phyloP scores from a whole-genome alignment of 35 echinoderm and acorn worm genomes.

The Strongylocentrotus purpuratus region DNA sequence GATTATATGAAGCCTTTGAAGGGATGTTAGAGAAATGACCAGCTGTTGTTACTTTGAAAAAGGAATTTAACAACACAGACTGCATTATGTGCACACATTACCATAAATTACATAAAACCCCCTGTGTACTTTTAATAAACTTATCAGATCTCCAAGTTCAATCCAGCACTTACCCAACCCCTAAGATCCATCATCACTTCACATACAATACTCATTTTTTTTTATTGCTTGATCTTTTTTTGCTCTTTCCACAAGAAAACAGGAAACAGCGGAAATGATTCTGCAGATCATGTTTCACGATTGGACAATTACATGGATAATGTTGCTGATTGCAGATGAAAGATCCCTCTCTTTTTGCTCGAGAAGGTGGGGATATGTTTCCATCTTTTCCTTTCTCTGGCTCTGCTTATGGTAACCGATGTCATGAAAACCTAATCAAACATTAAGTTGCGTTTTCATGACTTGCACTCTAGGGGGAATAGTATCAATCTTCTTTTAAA shows the following conservation, averaged over 20 bases:
- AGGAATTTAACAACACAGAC: no score
- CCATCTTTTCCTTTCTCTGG: not conserved
- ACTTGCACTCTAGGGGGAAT: no score
- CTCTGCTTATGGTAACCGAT: not conserved
- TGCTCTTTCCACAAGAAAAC: not conserved
- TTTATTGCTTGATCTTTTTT: not conserved
- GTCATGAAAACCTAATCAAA: no score
- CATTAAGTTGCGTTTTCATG: no score
- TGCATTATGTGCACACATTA: no score
- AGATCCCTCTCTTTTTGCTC: not conserved
- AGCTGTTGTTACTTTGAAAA: no score
- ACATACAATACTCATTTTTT: not conserved
- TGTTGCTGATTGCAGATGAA: not conserved
- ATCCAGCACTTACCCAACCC: not conserved
- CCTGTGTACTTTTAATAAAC: no score
- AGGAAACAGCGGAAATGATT: not conserved
- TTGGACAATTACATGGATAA: conserved; percentile 1
- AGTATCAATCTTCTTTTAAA: no score
- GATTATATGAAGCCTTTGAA: no score
- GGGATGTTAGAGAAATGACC: no score
- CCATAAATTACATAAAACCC: no score
- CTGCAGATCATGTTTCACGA: not conserved
- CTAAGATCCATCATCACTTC: not conserved
- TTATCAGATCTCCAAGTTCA: not conserved
- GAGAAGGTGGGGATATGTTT: not conserved